Percentiles rank a stretch among this genome's conserved stretches.
Conservation (phyloP, 2,797 vertebrate species). For the Catostomus latipinnis region DNA sequence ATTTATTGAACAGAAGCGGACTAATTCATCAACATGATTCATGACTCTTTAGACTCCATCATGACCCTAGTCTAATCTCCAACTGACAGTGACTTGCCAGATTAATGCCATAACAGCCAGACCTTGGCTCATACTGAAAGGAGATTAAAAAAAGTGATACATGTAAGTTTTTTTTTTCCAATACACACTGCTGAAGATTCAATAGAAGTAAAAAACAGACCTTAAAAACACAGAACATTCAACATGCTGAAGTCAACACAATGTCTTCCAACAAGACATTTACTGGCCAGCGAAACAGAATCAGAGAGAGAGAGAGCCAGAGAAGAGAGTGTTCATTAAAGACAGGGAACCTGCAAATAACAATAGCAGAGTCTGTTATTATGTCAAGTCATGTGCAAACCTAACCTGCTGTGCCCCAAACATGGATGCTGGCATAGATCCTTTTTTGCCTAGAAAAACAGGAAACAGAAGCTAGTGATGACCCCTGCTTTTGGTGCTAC, state of each 20-base stretch:
- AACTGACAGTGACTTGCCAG: background rate
- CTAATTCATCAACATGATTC: too few relatives aligned
- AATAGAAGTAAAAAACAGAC: background rate
- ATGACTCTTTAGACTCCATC: background rate
- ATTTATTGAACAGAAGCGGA: too few relatives aligned
- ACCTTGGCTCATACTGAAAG: constrained; percentile 6
- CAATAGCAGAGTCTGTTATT: background rate
- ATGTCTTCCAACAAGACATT: constrained; percentile 25
- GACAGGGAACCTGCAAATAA: constrained; percentile 18
- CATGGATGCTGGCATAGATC: constrained; percentile 34
- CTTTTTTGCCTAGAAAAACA: constrained; percentile 60
- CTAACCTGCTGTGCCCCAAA: constrained; percentile 14
- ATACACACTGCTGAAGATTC: constrained; percentile 8
- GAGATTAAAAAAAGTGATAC: constrained; percentile 20
- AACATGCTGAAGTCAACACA: constrained; percentile 40
- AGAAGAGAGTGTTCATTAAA: constrained; percentile 18
- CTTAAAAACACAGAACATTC: constrained; percentile 7
- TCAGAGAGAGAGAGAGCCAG: background rate
- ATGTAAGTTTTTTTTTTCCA: constrained; percentile 11
- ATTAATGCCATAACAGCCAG: constrained; percentile 2
- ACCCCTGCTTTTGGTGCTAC: constrained; percentile 53
- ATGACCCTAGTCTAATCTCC: background rate
- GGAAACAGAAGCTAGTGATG: constrained; percentile 56
- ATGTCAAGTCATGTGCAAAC: constrained; percentile 4
- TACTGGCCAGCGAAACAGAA: background rate